A percentile compares a stretch with the other conserved stretches of the same genome.
Conservation (phyloP, 2,113 vertebrate genomes). For the Sylvia atricapilla region DNA sequence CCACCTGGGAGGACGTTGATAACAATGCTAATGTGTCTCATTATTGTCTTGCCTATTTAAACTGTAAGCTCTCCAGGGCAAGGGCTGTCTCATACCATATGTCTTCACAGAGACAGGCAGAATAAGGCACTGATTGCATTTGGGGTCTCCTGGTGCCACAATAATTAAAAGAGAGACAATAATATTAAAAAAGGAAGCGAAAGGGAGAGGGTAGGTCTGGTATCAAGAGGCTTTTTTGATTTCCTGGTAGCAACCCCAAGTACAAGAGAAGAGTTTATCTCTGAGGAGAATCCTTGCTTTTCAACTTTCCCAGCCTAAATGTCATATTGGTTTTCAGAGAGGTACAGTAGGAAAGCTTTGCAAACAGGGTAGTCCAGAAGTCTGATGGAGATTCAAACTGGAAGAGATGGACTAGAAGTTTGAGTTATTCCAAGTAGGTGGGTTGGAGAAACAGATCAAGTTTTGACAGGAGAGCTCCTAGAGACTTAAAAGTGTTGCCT, state of each 20-base stretch:
- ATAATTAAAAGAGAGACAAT: conserved; percentile 65
- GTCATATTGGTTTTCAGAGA: not conserved
- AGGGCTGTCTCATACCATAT: conserved; percentile 60
- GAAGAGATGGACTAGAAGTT: not conserved
- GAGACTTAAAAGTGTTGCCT: not conserved
- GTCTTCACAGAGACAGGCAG: conserved; percentile 54
- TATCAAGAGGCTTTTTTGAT: conserved; percentile 15
- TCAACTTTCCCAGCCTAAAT: conserved; percentile 18
- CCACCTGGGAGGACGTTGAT: conserved; percentile 29
- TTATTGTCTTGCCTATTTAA: conserved; percentile 64
- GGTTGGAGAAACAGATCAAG: not conserved
- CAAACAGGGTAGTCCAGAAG: not conserved
- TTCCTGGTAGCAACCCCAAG: conserved; percentile 32
- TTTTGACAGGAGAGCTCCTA: not conserved
- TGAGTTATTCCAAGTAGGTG: not conserved
- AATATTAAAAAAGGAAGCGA: conserved; percentile 54
- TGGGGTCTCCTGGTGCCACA: conserved; percentile 54
- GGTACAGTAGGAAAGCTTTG: not conserved
- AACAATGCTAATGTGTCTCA: conserved; percentile 58
- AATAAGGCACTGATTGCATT: conserved; percentile 61
- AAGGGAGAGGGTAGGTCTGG: conserved; percentile 30
- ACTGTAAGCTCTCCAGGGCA: conserved; percentile 58
- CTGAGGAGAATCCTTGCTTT: not conserved
- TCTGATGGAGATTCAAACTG: not conserved
- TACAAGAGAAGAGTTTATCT: not conserved